These are phyloP conservation scores for Steromphala cineraria DNA, from an alignment of 2,888 invertebrate genomes.

Conservation along the genomic window DNA sequence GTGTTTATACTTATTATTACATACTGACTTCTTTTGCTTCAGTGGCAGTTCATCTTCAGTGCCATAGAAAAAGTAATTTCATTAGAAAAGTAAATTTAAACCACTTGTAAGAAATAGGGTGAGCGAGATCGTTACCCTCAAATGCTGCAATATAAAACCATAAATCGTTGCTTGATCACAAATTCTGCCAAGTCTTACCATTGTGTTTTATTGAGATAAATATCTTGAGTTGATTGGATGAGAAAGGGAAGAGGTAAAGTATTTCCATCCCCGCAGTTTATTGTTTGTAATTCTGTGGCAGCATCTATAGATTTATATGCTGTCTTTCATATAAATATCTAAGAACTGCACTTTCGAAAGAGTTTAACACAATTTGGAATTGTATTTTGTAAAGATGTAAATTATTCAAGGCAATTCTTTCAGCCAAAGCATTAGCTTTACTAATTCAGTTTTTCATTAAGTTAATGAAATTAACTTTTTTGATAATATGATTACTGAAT, in stretches of 20 bases:
- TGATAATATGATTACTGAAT: constrained; percentile 8
- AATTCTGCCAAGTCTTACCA: not conserved
- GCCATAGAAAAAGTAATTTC: not conserved
- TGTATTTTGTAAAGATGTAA: not conserved
- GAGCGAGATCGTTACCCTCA: not conserved
- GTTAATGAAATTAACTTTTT: constrained; percentile 1
- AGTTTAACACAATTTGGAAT: not conserved
- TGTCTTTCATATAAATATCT: not conserved
- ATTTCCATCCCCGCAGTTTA: not conserved
- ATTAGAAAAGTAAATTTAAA: constrained; percentile 20
- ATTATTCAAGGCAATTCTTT: constrained; percentile 9
- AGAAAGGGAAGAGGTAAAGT: not conserved
- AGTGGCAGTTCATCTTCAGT: constrained; percentile 21
- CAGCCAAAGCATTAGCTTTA: not conserved
- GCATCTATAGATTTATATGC: not conserved
- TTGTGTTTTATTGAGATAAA: constrained; percentile 11
- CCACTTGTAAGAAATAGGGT: not conserved
- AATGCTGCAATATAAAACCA: not conserved
- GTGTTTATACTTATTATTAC: constrained; percentile 26
- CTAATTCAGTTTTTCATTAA: constrained; percentile 12
- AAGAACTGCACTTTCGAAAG: not conserved
- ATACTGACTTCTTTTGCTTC: constrained; percentile 26
- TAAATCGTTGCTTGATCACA: not conserved
- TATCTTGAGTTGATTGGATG: not conserved
- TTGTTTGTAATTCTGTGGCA: not conserved